Conservation (phyloP, 2,888 invertebrate genomes). For the Atherix ibis region DNA sequence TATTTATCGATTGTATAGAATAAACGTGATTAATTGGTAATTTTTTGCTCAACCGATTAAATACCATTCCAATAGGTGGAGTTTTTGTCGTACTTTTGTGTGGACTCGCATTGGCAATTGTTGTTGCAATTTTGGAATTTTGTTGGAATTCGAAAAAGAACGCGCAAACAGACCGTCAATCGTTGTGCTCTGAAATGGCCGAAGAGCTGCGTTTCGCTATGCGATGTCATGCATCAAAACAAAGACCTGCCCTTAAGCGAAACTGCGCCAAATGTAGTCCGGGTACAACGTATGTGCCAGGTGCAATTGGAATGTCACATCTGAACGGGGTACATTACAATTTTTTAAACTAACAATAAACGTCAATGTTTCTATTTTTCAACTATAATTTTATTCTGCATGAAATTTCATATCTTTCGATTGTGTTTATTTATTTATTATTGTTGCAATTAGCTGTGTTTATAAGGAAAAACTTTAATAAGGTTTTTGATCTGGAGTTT, state of each 20-base stretch:
- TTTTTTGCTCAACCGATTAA: too few relatives aligned
- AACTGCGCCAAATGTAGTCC: conserved; percentile 52
- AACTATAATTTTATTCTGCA: too few relatives aligned
- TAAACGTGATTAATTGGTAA: too few relatives aligned
- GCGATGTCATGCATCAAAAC: conserved; percentile 68
- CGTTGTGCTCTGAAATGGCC: conserved; percentile 86
- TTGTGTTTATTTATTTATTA: too few relatives aligned
- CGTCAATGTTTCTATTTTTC: too few relatives aligned
- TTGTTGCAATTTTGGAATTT: conserved; percentile 87
- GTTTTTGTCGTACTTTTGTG: conserved; percentile 93
- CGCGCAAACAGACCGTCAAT: conserved; percentile 67
- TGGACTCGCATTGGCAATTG: conserved; percentile 76
- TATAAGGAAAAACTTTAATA: too few relatives aligned
- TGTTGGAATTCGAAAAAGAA: conserved; percentile 88
- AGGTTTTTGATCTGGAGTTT: too few relatives aligned
- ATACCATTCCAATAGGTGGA: too few relatives aligned
- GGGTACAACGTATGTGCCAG: conserved; percentile 47
- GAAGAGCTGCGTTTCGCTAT: conserved; percentile 85
- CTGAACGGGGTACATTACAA: conserved; percentile 25
- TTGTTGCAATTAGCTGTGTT: too few relatives aligned
- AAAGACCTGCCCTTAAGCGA: conserved; percentile 61
- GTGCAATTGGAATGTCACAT: conserved; percentile 20
- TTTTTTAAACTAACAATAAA: too few relatives aligned
- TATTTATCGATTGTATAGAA: too few relatives aligned
- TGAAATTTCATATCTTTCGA: too few relatives aligned